These are phyloP conservation scores for Venusia cambrica DNA, from an alignment of 2,888 invertebrate species.

Conservation along the genomic window DNA sequence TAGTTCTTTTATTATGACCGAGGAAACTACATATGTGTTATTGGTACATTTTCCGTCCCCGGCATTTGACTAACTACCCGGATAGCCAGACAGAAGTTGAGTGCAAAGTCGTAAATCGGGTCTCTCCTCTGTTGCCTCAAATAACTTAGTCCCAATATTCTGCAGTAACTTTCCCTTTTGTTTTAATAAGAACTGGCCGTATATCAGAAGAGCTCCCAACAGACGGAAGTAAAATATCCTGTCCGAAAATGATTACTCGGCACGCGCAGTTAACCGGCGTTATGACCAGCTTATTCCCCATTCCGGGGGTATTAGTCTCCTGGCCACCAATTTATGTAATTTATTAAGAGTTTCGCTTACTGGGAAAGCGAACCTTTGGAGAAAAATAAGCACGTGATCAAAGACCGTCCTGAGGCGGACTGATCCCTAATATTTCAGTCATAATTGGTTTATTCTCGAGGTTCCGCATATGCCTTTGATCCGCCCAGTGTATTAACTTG, in stretches of 20 bases:
- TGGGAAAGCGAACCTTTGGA: slow-evolving; percentile 21
- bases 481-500: slow-evolving; percentile 75
- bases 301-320: slow-evolving; percentile 74
- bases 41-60: too few species aligned
- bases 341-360: slow-evolving; percentile 74
- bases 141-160: neutral
- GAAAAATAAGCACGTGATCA: slow-evolving; percentile 69
- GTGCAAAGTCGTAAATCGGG: too few species aligned
- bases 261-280: slow-evolving; percentile 70
- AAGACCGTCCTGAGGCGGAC: slow-evolving; percentile 63
- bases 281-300: slow-evolving; percentile 75
- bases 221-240: slow-evolving; percentile 74
- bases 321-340: slow-evolving; percentile 75
- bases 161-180: slow-evolving; percentile 19
- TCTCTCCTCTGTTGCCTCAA: neutral
- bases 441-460: slow-evolving; percentile 80
- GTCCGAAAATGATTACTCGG: slow-evolving; percentile 76
- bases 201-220: slow-evolving; percentile 49
- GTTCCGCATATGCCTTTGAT: slow-evolving; percentile 78
- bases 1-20: too few species aligned
- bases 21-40: too few species aligned
- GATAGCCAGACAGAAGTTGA: too few species aligned
- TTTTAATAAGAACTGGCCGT: slow-evolving; percentile 62
- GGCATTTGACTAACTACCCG: too few species aligned
- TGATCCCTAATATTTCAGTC: slow-evolving; percentile 81